These are phyloP conservation scores for Acronicta alni DNA, from an alignment of 2,888 invertebrate species.

Conservation along the genomic window DNA sequence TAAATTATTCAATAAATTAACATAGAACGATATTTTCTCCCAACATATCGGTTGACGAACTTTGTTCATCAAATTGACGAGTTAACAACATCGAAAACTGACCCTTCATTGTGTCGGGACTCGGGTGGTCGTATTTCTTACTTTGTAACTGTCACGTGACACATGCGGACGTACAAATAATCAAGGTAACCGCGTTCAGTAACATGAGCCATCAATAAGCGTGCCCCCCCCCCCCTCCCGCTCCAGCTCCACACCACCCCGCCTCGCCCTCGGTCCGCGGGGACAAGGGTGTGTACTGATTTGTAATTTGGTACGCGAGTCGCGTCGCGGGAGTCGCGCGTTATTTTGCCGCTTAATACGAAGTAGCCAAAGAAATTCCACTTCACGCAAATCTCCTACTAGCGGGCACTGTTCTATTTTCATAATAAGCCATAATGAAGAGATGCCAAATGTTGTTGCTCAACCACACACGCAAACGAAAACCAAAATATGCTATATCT, in stretches of 20 bases:
- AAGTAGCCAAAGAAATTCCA: conserved; percentile 13
- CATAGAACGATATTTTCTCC: background rate
- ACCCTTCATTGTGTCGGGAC: conserved; percentile 2
- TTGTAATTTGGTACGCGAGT: conserved; percentile 63
- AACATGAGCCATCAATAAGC: conserved; percentile 64
- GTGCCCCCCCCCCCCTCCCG: conserved; percentile 14
- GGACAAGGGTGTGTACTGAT: conserved; percentile 61
- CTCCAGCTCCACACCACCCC: conserved; percentile 4
- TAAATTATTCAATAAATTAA: background rate
- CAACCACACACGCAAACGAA: no score
- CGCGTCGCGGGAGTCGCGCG: conserved; percentile 31
- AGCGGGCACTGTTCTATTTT: background rate
- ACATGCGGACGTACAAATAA: conserved; percentile 46
- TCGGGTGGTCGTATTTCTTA: conserved; percentile 33
- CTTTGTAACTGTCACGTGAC: conserved; percentile 40
- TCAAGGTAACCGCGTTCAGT: conserved; percentile 56
- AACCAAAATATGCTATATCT: no score
- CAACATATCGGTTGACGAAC: background rate
- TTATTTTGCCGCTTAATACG: background rate
- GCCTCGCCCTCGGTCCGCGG: conserved; percentile 37
- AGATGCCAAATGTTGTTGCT: no score
- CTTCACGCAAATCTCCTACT: background rate
- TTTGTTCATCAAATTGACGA: conserved; percentile 11
- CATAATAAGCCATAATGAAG: no score
- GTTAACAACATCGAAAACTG: conserved; percentile 23